Conservation (phyloP, 1,140 invertebrate genomes). For the Calliopsis andreniformis region DNA sequence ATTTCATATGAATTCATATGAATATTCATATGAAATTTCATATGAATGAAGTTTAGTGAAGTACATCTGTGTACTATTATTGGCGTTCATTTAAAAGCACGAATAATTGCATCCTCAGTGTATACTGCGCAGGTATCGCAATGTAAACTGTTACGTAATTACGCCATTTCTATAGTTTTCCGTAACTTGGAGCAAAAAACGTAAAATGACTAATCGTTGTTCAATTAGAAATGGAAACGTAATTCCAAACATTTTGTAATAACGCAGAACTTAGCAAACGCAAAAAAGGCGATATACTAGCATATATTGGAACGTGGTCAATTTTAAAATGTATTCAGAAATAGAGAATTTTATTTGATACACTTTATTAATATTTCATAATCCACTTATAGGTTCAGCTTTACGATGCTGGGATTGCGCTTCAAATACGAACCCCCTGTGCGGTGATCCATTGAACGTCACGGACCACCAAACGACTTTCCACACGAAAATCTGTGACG, state of each 20-base stretch:
- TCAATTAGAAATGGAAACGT: not conserved
- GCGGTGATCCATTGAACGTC: conserved; percentile 88
- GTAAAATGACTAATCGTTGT: not conserved
- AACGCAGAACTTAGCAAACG: not conserved
- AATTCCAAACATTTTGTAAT: not conserved
- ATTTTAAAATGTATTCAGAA: no score
- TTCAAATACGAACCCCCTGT: conserved; percentile 85
- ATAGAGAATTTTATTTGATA: no score
- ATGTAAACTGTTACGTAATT: not conserved
- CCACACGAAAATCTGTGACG: conserved; percentile 69
- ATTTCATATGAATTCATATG: no score
- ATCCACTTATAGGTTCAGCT: conserved; percentile 80
- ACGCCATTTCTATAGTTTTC: not conserved
- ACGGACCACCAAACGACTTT: conserved; percentile 75
- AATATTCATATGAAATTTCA: no score
- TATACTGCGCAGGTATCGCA: not conserved
- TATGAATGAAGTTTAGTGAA: no score
- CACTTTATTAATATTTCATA: not conserved
- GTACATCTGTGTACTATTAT: not conserved
- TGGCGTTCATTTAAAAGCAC: not conserved
- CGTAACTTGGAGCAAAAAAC: not conserved
- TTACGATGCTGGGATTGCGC: conserved; percentile 89
- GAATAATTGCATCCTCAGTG: not conserved
- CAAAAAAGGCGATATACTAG: not conserved
- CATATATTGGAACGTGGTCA: no score